Evolutionary conservation across 2,888 invertebrate genomes (phyloP), one percentile per base, ranked within the genome.

Genomic region (Agrochola litura): DNA sequence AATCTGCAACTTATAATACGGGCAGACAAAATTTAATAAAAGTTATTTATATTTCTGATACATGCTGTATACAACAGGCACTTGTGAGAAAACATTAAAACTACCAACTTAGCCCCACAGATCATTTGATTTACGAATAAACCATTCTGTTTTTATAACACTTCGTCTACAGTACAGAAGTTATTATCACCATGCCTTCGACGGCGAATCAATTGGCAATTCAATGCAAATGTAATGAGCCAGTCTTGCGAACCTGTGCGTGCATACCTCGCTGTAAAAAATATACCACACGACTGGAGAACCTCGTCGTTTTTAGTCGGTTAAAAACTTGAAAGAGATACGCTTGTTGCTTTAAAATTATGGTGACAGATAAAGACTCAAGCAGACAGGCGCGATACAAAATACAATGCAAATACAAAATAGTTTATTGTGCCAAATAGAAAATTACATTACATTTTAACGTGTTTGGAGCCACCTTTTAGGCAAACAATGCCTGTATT

Each of bases 171-270:
- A 16, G 64, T 9, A 14, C 49, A 77, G 22, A 70, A 82, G 71
- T 56, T 22, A 71, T 69, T 25, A 82, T 54, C 54, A 56, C 52
- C 46, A 64, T 30, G 63, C 49, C 79, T 68, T 68, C 64, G 64
- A 60, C 56, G 79, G 68, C 10, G 41, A 60, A 56, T 83, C 68
- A 83, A 83, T 73, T 80, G 69, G 9, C 71, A 19, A 83, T 83
- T 83, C 80, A 83, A 83, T 83, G 84, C 84, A 80, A 83, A 83
- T 83, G 16, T 60, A 70, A 76, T 76, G 41, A n/a, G 43, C 54
- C 16, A n/a, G 81, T 54, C 73, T 69, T 58, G 66, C 65, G 49
- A 25, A 49, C 65, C 43, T 1, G 22, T n/a, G n/a, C 30, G 46
- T 67, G 76, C 71, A 52, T 52, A 52, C 25, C 76, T 61, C 12